phyloP scores from a whole-genome alignment of 2,113 vertebrate genomes.

The Hirundichthys speculiger region DNA sequence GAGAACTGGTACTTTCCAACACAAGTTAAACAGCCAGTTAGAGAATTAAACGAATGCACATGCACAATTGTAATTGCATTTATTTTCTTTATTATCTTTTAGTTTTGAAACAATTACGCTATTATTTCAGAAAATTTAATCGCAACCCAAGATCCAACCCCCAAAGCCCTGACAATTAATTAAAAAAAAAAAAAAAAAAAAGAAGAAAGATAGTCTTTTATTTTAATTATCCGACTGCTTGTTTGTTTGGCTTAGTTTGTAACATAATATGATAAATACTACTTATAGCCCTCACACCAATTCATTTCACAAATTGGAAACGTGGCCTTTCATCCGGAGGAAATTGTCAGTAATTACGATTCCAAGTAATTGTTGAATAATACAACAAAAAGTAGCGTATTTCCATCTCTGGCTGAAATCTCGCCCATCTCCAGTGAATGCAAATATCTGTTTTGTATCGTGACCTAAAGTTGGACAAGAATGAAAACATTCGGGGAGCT shows the following conservation, averaged over 20 bases:
- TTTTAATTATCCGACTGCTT: slow-evolving; percentile 11
- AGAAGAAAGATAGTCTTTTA: slow-evolving; percentile 14
- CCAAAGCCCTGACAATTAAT: slow-evolving; percentile 16
- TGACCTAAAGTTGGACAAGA: slow-evolving; percentile 18
- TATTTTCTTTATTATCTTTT: neutral
- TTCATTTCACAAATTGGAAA: slow-evolving; percentile 8
- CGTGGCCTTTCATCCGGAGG: neutral
- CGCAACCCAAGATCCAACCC: slow-evolving; percentile 1
- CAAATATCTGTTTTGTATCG: slow-evolving; percentile 15
- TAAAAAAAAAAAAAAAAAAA: slow-evolving; percentile 40
- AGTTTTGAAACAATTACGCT: slow-evolving; percentile 13
- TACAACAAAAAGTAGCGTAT: slow-evolving; percentile 7
- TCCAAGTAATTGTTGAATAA: neutral
- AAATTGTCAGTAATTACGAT: slow-evolving; percentile 2
- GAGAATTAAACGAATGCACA: slow-evolving; percentile 19
- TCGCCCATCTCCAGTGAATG: slow-evolving; percentile 26
- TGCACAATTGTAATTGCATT: neutral
- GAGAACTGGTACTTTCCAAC: slow-evolving; percentile 62
- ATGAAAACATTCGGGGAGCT: slow-evolving; percentile 2
- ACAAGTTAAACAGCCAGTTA: slow-evolving; percentile 56
- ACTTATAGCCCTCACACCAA: slow-evolving; percentile 5
- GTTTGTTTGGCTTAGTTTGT: slow-evolving; percentile 1
- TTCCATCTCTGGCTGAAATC: slow-evolving; percentile 23
- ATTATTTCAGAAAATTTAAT: slow-evolving; percentile 28
- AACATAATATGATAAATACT: slow-evolving; percentile 4